Evolutionary conservation across 2,113 vertebrate species (phyloP).

Genomic region (Varanus komodoensis): DNA sequence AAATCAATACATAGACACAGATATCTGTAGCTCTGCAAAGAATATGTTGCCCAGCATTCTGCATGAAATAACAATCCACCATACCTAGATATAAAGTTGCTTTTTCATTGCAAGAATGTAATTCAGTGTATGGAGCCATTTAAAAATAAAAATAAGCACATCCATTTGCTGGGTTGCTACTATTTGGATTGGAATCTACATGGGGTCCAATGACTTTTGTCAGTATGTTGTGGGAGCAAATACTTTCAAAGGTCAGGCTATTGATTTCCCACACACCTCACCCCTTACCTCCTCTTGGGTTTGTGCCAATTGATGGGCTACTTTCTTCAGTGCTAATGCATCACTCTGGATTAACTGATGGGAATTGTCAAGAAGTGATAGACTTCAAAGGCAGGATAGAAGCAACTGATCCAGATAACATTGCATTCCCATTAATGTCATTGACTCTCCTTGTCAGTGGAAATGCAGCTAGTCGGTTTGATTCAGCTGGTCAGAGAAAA

Average conservation of each 20-base stretch:
- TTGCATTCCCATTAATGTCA: conserved; percentile 1
- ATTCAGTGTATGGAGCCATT: background rate
- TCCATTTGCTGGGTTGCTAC: background rate
- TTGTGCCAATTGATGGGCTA: conserved; percentile 21
- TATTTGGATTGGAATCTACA: background rate
- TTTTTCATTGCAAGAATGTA: background rate
- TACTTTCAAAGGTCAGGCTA: background rate
- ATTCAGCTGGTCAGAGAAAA: conserved; percentile 10
- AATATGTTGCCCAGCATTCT: background rate
- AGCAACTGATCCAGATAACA: conserved; percentile 34
- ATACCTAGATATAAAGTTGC: background rate
- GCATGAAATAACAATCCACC: background rate
- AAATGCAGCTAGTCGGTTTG: background rate
- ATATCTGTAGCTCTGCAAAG: background rate
- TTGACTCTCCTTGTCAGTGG: conserved; percentile 26
- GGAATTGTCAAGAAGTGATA: conserved; percentile 27
- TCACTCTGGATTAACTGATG: conserved; percentile 31
- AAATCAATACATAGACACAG: background rate
- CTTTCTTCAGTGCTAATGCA: conserved; percentile 22
- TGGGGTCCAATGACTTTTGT: background rate
- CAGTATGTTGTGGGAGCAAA: background rate
- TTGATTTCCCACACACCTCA: background rate
- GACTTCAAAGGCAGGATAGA: conserved; percentile 39
- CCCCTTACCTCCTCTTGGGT: background rate
- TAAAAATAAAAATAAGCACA: background rate